Conservation (phyloP, 2,113 vertebrate species). For the Azemiops feae region DNA sequence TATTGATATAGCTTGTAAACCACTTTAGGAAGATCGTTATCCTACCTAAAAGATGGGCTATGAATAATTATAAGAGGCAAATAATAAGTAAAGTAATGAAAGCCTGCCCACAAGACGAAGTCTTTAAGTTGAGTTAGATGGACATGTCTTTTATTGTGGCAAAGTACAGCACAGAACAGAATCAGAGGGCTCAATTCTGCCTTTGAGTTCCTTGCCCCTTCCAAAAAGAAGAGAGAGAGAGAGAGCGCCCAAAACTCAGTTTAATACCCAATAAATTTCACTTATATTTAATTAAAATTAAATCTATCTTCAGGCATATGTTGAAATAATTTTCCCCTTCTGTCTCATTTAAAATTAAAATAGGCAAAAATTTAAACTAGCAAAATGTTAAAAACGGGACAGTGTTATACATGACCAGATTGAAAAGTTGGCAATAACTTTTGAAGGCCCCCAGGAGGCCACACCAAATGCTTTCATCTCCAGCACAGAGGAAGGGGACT, state of each 20-base stretch:
- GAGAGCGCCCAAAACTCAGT: neutral
- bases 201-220: neutral
- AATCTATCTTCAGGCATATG: neutral
- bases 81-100: neutral
- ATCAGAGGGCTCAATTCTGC: neutral
- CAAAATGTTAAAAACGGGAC: neutral
- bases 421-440: neutral
- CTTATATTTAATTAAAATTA: neutral
- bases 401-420: neutral
- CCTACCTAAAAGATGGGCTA: neutral
- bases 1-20: neutral
- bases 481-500: neutral
- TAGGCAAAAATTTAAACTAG: neutral
- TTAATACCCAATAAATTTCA: neutral
- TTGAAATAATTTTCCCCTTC: neutral
- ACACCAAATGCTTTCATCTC: neutral
- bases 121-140: neutral
- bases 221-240: neutral
- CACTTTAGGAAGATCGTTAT: too few species aligned
- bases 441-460: neutral
- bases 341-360: neutral
- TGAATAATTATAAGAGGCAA: neutral
- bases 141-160: neutral
- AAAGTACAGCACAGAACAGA: neutral
- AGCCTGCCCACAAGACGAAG: neutral